Percentiles rank a stretch among this genome's conserved stretches.
These are phyloP conservation scores for Lithophane socia DNA, from an alignment of 2,888 invertebrate species.

Conservation along the genomic window DNA sequence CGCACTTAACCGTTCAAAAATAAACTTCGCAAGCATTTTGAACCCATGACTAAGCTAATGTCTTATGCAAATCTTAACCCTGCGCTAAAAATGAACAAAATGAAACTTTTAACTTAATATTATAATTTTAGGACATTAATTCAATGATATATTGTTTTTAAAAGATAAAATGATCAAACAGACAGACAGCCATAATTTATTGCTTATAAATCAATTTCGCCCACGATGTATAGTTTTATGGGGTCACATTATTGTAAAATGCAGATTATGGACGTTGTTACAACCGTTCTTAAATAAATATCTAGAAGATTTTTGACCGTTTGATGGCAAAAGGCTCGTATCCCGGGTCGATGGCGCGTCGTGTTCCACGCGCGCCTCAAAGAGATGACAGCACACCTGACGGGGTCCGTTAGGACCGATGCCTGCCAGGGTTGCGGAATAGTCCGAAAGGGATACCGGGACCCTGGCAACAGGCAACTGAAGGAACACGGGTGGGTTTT, in stretches of 20 bases:
- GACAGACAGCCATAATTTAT: constrained; percentile 51
- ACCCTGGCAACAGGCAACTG: too few relatives aligned
- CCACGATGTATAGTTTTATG: constrained; percentile 49
- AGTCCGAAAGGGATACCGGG: too few relatives aligned
- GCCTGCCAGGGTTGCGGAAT: too few relatives aligned
- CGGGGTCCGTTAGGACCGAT: too few relatives aligned
- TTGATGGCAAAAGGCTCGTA: too few relatives aligned
- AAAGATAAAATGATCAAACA: constrained; percentile 45
- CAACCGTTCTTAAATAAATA: neutral
- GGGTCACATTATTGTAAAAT: constrained; percentile 50
- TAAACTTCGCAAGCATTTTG: constrained; percentile 20
- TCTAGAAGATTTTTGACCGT: neutral
- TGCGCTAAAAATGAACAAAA: constrained; percentile 13
- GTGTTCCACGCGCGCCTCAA: too few relatives aligned
- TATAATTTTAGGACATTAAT: constrained; percentile 54
- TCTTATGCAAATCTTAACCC: constrained; percentile 39
- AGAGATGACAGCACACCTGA: too few relatives aligned
- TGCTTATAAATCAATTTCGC: constrained; percentile 50
- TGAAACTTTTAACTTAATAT: constrained; percentile 10
- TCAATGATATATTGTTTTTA: constrained; percentile 58
- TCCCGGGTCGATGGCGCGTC: too few relatives aligned
- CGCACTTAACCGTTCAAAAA: neutral
- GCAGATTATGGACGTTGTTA: constrained; percentile 17
- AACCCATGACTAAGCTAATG: constrained; percentile 20
- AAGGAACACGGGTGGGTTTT: too few relatives aligned